These are phyloP conservation scores for Entelurus aequoreus DNA, from an alignment of 2,113 vertebrate species.

Conservation along the genomic window DNA sequence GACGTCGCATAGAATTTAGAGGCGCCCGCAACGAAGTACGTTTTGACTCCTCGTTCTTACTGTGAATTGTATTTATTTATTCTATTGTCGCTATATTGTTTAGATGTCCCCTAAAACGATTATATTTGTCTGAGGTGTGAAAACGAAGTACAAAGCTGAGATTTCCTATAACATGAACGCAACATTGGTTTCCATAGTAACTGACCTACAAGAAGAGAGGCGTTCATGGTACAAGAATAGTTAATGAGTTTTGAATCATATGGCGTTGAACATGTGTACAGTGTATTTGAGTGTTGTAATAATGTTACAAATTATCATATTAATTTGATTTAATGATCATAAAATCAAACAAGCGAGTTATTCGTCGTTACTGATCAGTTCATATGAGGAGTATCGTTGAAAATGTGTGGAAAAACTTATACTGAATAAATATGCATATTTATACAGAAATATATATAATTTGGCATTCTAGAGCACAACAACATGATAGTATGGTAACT, in stretches of 20 bases:
- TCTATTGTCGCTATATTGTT: not conserved
- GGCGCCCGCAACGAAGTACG: not conserved
- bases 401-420: too few relatives aligned
- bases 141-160: not conserved
- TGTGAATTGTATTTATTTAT: not conserved
- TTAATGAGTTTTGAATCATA: not conserved
- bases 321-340: too few relatives aligned
- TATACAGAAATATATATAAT: too few relatives aligned
- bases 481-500: too few relatives aligned
- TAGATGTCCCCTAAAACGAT: not conserved
- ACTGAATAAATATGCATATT: too few relatives aligned
- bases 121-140: not conserved
- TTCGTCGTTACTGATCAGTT: too few relatives aligned
- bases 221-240: slow-evolving; percentile 19
- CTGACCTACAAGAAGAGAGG: slow-evolving; percentile 14
- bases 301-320: not conserved
- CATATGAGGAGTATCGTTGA: too few relatives aligned
- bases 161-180: not conserved
- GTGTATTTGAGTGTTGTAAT: too few relatives aligned
- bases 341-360: not conserved
- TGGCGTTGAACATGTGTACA: not conserved
- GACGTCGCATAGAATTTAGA: not conserved
- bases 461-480: too few relatives aligned
- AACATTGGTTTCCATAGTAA: slow-evolving; percentile 53
- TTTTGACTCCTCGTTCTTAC: not conserved